These are phyloP conservation scores for Micromys minutus DNA, from an alignment of 2,113 vertebrate species.

Conservation along the genomic window DNA sequence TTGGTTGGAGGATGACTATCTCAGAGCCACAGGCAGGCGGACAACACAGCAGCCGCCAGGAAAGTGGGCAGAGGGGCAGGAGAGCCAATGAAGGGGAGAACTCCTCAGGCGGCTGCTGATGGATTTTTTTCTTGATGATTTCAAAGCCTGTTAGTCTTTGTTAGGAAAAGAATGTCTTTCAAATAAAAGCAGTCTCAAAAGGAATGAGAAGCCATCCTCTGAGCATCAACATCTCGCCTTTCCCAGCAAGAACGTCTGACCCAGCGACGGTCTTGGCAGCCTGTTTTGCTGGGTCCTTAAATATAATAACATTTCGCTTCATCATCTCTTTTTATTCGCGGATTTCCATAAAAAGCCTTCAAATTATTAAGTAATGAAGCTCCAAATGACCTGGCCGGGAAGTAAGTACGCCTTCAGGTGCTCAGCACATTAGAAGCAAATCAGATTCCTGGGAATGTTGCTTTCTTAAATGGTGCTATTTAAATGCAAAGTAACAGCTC, in stretches of 20 bases:
- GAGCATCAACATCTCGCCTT: neutral
- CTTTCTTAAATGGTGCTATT: slow-evolving; percentile 63
- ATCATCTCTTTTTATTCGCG: slow-evolving; percentile 54
- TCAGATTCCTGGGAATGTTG: slow-evolving; percentile 49
- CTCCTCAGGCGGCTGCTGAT: neutral
- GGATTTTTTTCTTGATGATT: slow-evolving; percentile 23
- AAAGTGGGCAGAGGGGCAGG: neutral
- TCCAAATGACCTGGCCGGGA: slow-evolving; percentile 53
- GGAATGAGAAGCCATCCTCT: slow-evolving; percentile 22
- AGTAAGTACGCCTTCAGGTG: slow-evolving; percentile 54
- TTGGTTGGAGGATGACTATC: neutral
- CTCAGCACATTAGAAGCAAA: slow-evolving; percentile 42
- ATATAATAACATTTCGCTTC: slow-evolving; percentile 65
- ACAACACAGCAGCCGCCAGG: neutral
- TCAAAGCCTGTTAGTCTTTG: slow-evolving; percentile 44
- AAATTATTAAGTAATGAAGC: slow-evolving; percentile 74
- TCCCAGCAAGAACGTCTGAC: neutral
- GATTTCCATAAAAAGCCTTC: slow-evolving; percentile 77
- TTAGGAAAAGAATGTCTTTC: slow-evolving; percentile 29
- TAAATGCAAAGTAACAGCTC: slow-evolving; percentile 75
- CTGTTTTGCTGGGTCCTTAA: slow-evolving; percentile 55
- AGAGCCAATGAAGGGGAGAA: neutral
- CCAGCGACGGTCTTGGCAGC: neutral
- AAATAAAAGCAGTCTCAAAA: slow-evolving; percentile 59
- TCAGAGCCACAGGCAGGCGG: neutral